These are phyloP conservation scores for Nymphalis io DNA, from an alignment of 1,140 invertebrate species.

Conservation along the genomic window DNA sequence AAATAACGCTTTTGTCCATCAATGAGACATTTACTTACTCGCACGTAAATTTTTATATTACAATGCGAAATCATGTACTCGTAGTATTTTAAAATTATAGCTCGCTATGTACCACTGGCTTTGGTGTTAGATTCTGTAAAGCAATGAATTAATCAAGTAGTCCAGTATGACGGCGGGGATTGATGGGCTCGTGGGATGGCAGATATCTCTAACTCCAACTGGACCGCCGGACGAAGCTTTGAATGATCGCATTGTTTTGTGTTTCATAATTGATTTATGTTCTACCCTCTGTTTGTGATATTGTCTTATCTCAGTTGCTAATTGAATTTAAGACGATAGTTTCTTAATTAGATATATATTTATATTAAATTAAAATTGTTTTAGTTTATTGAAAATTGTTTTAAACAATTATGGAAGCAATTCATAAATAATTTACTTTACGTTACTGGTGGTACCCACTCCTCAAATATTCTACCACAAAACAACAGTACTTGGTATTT, in stretches of 20 bases:
- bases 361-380: background rate
- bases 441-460: too few species aligned
- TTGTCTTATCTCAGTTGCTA: background rate
- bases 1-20: too few species aligned
- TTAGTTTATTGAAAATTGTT: too few species aligned
- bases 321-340: constrained; percentile 1
- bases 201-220: constrained; percentile 14
- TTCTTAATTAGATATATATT: background rate
- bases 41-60: too few species aligned
- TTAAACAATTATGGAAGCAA: too few species aligned
- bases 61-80: too few species aligned
- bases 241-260: constrained; percentile 30
- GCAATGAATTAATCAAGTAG: constrained; percentile 50
- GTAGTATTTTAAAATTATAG: too few species aligned
- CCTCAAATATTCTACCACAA: too few species aligned
- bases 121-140: background rate
- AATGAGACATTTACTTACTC: too few species aligned
- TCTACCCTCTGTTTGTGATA: constrained; percentile 15
- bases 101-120: background rate
- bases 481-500: too few species aligned
- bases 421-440: too few species aligned
- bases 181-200: constrained; percentile 34
- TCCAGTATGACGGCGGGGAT: constrained; percentile 39
- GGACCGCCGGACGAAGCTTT: constrained; percentile 13
- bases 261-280: constrained; percentile 40